Percentiles rank a stretch among this genome's conserved stretches.
These are phyloP conservation scores for Hirudo medicinalis DNA, from an alignment of 1,140 invertebrate species.

Conservation along the genomic window DNA sequence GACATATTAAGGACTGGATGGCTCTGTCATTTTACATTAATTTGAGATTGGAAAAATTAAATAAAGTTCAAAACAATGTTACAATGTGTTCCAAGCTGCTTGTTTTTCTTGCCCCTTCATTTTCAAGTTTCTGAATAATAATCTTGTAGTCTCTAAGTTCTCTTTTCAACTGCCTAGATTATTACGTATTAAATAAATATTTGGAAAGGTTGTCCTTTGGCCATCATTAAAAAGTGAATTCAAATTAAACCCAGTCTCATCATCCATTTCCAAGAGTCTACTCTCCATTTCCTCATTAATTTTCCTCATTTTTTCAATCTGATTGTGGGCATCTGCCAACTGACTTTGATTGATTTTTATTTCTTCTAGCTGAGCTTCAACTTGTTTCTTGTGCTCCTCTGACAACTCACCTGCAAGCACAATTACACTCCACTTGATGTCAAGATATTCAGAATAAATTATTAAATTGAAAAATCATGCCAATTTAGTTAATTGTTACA, in stretches of 20 bases:
- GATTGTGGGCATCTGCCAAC: not conserved
- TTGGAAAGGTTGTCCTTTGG: too few species aligned
- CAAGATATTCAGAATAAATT: not conserved
- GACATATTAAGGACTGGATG: slow-evolving; percentile 31
- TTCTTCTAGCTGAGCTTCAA: not conserved
- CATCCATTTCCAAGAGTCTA: not conserved
- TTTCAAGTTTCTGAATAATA: not conserved
- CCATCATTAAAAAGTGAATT: not conserved
- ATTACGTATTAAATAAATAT: not conserved
- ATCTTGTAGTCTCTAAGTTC: not conserved
- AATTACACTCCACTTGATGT: not conserved
- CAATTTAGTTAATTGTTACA: not conserved
- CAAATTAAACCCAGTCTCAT: not conserved
- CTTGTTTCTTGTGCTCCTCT: not conserved
- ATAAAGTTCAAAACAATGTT: not conserved
- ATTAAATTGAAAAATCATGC: not conserved
- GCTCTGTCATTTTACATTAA: not conserved
- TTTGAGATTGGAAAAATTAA: not conserved
- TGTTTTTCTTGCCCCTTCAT: not conserved
- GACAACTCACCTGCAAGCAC: not conserved
- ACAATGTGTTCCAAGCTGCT: not conserved
- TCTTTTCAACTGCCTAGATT: not conserved
- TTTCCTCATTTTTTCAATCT: not conserved
- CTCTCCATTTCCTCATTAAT: not conserved
- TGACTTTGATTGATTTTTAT: not conserved